Evolutionary conservation across 2,113 vertebrate genomes (phyloP), one percentile per base, ranked within the genome.

Genomic region (Piprites chloris): DNA sequence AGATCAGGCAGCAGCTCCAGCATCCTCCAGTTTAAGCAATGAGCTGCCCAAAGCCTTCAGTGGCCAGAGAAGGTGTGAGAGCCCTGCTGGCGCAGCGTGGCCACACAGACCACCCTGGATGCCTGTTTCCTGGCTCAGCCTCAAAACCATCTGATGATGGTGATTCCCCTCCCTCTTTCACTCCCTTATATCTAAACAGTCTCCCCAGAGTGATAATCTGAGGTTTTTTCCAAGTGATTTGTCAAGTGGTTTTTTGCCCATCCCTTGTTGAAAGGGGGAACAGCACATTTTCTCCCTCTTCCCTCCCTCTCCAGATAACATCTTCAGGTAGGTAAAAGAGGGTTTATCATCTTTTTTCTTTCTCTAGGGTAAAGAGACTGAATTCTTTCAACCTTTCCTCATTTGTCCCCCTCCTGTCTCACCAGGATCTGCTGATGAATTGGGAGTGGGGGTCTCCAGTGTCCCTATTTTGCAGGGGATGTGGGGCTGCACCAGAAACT

Each of bases 91-190:
- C 67, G 44, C 52, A 18, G 24, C 28, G 13, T 12, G 50, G 20
- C 17, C 41, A 47, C 65, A 49, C 5, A 0, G 6, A 62, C 27
- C 62, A 44, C 26, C 12, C 0, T 0, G 20, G 37, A 32, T 0
- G 2, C 1, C 1, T 30, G 6, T 42, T 80, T 56, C 56, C 69
- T 41, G 17, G 35, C 22, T 80, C 62, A 59, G 37, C 32, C 85
- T 35, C 50, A 42, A 44, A 84, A 39, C 30, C 11, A 8, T 35
- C 71, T 44, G 42, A 44, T 14, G 14, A 12, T 49, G 72, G 35
- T 59, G 58, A 59, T 37, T 59, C n/a, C 23, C 10, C 8, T 56
- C 49, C 32, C 35, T 21, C 44, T 44, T 69, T 77, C 83, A 20
- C 15, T 30, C 59, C 46, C 27, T 63, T 30, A 50, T 5, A 39